phyloP scores from a whole-genome alignment of 2,113 vertebrate species.

The Otocyon megalotis region DNA sequence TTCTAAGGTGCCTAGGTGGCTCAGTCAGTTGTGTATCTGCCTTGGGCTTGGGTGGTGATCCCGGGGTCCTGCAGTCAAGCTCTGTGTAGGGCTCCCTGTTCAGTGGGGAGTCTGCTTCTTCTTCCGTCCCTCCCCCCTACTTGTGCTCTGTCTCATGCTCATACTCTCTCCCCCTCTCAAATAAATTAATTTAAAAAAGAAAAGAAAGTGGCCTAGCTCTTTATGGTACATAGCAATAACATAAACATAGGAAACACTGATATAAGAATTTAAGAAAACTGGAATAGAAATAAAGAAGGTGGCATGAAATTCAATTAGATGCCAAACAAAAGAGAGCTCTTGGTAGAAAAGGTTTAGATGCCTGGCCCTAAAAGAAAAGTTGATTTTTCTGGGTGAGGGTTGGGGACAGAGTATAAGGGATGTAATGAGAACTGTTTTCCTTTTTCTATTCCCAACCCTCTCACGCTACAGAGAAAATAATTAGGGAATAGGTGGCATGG shows the following conservation, averaged over 20 bases:
- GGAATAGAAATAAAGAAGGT: slow-evolving; percentile 9
- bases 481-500: neutral
- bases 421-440: neutral
- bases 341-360: neutral
- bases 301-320: neutral
- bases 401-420: neutral
- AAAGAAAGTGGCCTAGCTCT: neutral
- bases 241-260: neutral
- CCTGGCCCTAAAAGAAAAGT: neutral
- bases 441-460: neutral
- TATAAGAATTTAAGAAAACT: neutral
- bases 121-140: no score
- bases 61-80: no score
- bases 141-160: no score
- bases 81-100: no score
- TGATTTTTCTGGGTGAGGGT: neutral
- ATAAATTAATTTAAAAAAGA: no score
- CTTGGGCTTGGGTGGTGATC: no score
- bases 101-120: no score
- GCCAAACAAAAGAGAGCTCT: slow-evolving; percentile 9
- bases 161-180: no score
- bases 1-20: neutral
- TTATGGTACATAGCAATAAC: neutral
- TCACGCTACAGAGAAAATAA: neutral
- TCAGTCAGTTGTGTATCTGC: no score